phyloP scores from a whole-genome alignment of 2,888 invertebrate species.

The Folsomia manolachei region DNA sequence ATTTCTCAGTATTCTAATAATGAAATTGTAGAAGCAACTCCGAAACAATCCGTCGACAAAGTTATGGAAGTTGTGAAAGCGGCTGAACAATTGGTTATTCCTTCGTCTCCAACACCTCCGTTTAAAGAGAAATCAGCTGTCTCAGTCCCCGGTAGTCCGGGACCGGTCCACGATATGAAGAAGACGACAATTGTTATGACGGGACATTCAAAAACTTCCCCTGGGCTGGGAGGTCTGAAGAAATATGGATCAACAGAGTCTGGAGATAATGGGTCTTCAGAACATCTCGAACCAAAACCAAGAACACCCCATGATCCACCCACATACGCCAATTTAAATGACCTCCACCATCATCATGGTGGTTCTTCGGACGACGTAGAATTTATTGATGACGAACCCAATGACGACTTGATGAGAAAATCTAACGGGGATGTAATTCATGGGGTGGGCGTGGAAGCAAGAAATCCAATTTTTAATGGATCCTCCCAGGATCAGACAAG shows the following conservation, averaged over 20 bases:
- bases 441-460: conserved; percentile 36
- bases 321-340: conserved; percentile 40
- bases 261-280: conserved; percentile 4
- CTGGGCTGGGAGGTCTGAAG: conserved; percentile 46
- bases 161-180: conserved; percentile 63
- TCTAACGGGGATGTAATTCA: conserved; percentile 24
- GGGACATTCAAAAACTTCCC: conserved; percentile 62
- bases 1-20: conserved; percentile 21
- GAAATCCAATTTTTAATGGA: conserved; percentile 43
- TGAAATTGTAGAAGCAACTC: conserved; percentile 11
- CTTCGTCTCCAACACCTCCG: conserved; percentile 54
- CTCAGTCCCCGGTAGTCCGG: conserved; percentile 54
- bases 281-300: conserved; percentile 41
- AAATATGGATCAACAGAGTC: conserved; percentile 30
- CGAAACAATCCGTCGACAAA: conserved; percentile 41
- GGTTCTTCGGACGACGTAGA: conserved; percentile 34
- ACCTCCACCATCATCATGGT: conserved; percentile 32
- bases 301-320: conserved; percentile 33
- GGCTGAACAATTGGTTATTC: conserved; percentile 73
- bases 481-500: background rate
- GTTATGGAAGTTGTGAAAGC: conserved; percentile 86
- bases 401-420: background rate
- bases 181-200: conserved; percentile 92
- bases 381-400: conserved; percentile 33
- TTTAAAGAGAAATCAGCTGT: conserved; percentile 54